These are phyloP conservation scores for Lordiphosa stackelbergi DNA, from an alignment of 1,140 invertebrate species.

Conservation along the genomic window DNA sequence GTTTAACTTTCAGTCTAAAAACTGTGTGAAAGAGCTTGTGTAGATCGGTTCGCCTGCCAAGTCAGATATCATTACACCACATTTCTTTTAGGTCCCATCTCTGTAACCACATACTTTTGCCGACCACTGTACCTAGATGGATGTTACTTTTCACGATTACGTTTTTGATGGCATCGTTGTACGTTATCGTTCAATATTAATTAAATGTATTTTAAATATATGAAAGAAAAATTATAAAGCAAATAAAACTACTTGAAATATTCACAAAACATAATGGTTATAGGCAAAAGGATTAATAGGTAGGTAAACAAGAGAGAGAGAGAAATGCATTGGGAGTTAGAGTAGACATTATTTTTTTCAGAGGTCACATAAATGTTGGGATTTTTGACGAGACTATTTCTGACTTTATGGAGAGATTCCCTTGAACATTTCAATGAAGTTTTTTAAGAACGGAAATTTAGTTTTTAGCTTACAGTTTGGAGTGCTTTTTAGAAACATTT, in stretches of 20 bases:
- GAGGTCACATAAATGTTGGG: constrained; percentile 26
- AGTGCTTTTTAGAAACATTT: constrained; percentile 14
- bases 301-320: constrained; percentile 26
- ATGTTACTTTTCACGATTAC: constrained; percentile 57
- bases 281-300: constrained; percentile 10
- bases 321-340: constrained; percentile 7
- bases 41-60: too few species aligned
- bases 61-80: too few species aligned
- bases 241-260: constrained; percentile 30
- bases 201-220: constrained; percentile 33
- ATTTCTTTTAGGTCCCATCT: neutral
- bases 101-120: constrained; percentile 3
- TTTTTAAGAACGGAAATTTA: constrained; percentile 1
- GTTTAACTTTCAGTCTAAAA: too few species aligned
- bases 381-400: constrained; percentile 69
- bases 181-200: constrained; percentile 31
- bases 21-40: too few species aligned
- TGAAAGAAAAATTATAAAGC: constrained; percentile 39
- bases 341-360: too few species aligned
- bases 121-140: neutral
- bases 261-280: constrained; percentile 1
- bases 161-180: constrained; percentile 68
- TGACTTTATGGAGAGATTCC: constrained; percentile 22
- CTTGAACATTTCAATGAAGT: constrained; percentile 18
- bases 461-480: constrained; percentile 47